Evolutionary conservation across 2,888 invertebrate genomes (phyloP).

Genomic region (Agrotis clavis): DNA sequence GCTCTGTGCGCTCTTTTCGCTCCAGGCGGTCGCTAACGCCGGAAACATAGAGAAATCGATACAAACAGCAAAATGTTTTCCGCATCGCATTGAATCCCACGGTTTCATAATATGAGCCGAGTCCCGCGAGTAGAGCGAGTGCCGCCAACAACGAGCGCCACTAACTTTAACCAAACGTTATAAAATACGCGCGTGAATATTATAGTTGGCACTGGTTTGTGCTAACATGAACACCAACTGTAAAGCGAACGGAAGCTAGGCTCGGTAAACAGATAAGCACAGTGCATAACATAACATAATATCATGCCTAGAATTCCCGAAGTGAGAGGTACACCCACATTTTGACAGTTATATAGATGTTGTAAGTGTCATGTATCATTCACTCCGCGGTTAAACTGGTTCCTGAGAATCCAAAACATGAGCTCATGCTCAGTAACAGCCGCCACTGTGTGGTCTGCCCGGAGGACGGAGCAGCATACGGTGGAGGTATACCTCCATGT

Average conservation of each 20-base stretch:
- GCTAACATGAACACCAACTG: slow-evolving; percentile 4
- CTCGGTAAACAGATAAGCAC: slow-evolving; percentile 1
- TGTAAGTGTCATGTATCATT: too few species aligned
- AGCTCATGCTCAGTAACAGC: too few species aligned
- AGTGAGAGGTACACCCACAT: too few species aligned
- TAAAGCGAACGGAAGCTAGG: slow-evolving; percentile 7
- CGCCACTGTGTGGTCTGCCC: too few species aligned
- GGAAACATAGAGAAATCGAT: slow-evolving; percentile 60
- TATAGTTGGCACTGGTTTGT: neutral
- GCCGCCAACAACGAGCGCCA: slow-evolving; percentile 16
- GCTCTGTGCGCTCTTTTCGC: slow-evolving; percentile 33
- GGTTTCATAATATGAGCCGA: slow-evolving; percentile 42
- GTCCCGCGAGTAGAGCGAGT: neutral
- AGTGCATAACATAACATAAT: neutral
- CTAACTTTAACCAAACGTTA: slow-evolving; percentile 1
- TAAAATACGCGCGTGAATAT: slow-evolving; percentile 12
- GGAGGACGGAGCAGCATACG: too few species aligned
- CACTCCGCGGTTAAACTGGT: too few species aligned
- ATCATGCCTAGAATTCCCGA: too few species aligned
- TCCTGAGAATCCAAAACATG: too few species aligned
- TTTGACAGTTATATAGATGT: too few species aligned
- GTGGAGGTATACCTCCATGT: too few species aligned
- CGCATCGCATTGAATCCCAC: slow-evolving; percentile 43
- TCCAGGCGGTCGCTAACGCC: slow-evolving; percentile 34
- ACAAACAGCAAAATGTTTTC: slow-evolving; percentile 50